Conservation (phyloP, 2,113 vertebrate genomes). For the Rynchops niger region DNA sequence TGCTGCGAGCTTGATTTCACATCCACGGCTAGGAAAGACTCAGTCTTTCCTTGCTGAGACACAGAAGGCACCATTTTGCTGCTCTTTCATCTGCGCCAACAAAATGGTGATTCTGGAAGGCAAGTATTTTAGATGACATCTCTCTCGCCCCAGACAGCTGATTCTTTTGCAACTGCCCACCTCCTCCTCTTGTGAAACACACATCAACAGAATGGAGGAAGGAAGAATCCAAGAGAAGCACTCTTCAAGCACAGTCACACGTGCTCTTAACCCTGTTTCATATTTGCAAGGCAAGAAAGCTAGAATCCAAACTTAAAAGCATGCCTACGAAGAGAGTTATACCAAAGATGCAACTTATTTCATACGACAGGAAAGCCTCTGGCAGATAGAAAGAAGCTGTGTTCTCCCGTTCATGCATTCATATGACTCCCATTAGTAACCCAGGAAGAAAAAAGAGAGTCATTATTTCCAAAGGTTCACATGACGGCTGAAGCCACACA, state of each 20-base stretch:
- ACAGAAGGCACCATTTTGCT: constrained; percentile 14
- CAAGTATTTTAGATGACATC: not conserved
- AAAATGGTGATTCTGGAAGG: constrained; percentile 40
- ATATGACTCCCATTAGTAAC: not conserved
- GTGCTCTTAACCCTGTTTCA: not conserved
- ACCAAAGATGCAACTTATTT: not conserved
- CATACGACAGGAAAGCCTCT: not conserved
- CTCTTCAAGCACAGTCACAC: not conserved
- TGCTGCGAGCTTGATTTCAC: not conserved
- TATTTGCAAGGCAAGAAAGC: not conserved
- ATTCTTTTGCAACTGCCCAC: not conserved
- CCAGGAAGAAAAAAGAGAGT: not conserved
- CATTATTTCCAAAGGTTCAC: not conserved
- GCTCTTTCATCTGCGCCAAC: not conserved
- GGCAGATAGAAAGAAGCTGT: not conserved
- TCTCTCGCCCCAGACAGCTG: not conserved
- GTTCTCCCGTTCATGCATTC: not conserved
- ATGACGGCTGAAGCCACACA: not conserved
- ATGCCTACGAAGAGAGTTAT: not conserved
- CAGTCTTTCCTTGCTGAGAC: not conserved
- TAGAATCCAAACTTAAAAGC: not conserved
- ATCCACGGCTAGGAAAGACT: not conserved
- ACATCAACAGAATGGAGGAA: not conserved
- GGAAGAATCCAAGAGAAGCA: not conserved
- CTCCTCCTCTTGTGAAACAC: not conserved